These are phyloP conservation scores for Plodia interpunctella DNA, from an alignment of 1,140 invertebrate genomes.

Conservation along the genomic window DNA sequence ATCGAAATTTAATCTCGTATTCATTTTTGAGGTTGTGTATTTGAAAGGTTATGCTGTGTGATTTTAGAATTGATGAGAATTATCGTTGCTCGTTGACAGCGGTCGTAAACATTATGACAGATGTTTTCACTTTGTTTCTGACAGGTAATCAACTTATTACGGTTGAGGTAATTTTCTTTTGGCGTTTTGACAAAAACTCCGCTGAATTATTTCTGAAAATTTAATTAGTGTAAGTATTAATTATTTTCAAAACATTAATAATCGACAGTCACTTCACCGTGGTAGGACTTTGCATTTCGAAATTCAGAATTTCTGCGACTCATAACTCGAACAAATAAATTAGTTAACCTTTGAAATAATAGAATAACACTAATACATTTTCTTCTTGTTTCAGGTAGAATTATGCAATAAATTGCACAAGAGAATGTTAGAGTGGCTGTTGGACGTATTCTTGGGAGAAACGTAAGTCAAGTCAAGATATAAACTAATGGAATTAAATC, in stretches of 20 bases:
- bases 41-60: background rate
- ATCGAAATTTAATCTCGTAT: no score
- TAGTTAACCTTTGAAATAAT: background rate
- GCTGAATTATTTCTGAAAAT: background rate
- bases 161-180: background rate
- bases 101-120: slow-evolving; percentile 7
- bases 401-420: slow-evolving; percentile 73
- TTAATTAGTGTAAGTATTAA: background rate
- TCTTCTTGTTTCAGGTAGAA: slow-evolving; percentile 75
- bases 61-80: background rate
- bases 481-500: slow-evolving; percentile 41
- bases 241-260: background rate
- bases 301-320: no score
- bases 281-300: no score
- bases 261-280: background rate
- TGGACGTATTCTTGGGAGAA: slow-evolving; percentile 48
- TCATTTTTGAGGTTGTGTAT: no score
- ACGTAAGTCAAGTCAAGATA: slow-evolving; percentile 68
- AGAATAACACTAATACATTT: slow-evolving; percentile 67
- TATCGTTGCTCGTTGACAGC: slow-evolving; percentile 5
- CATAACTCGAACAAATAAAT: background rate
- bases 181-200: background rate
- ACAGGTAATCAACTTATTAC: slow-evolving; percentile 10
- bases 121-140: slow-evolving; percentile 5
- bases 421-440: slow-evolving; percentile 57